These are phyloP conservation scores for Gyps fulvus DNA, from an alignment of 2,113 vertebrate genomes.

Conservation along the genomic window DNA sequence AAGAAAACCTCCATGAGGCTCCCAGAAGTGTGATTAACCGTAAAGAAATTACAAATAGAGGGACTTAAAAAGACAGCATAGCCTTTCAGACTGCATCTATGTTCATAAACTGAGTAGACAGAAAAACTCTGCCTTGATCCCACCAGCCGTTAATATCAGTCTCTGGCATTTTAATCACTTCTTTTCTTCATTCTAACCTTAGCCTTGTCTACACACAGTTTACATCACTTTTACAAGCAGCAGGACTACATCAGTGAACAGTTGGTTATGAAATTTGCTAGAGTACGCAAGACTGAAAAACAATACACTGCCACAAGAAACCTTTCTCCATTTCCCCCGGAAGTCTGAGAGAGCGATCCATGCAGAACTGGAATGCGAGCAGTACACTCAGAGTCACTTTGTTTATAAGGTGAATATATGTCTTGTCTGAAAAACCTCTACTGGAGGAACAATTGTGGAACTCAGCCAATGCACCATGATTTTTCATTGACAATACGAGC, in stretches of 20 bases:
- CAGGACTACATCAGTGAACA: constrained; percentile 28
- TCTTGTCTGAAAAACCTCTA: background rate
- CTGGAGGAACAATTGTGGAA: background rate
- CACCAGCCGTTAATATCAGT: background rate
- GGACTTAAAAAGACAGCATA: background rate
- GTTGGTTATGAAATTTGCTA: background rate
- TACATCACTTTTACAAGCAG: constrained; percentile 13
- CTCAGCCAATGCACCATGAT: background rate
- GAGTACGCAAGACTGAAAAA: constrained; percentile 1
- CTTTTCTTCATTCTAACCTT: background rate
- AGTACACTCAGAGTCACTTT: constrained; percentile 13
- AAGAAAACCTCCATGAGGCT: background rate
- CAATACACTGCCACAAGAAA: constrained; percentile 5
- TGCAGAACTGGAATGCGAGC: background rate
- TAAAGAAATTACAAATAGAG: background rate
- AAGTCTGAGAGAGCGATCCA: background rate
- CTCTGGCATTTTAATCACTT: background rate
- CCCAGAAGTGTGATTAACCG: background rate
- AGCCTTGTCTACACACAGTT: background rate
- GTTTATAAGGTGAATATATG: background rate
- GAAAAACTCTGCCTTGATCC: background rate
- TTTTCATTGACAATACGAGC: background rate
- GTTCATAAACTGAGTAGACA: background rate
- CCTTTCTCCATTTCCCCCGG: constrained; percentile 33
- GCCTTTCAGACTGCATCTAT: background rate